Conservation (phyloP, 2,113 vertebrate genomes). For the Bos javanicus region DNA sequence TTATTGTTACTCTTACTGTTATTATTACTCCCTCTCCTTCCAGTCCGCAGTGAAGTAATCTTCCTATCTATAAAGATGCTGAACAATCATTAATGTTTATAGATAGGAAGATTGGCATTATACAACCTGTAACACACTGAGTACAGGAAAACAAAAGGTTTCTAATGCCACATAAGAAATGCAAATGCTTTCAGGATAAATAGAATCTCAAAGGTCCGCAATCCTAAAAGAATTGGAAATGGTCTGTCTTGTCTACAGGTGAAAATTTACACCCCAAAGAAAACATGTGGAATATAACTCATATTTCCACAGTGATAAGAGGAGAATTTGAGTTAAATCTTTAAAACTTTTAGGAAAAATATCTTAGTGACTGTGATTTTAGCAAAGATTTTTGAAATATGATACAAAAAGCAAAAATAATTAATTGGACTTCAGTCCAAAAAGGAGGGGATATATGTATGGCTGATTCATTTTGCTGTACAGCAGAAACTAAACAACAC, state of each 20-base stretch:
- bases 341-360: background rate
- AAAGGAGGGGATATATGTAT: background rate
- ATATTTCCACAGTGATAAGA: background rate
- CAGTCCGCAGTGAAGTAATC: slow-evolving; percentile 14
- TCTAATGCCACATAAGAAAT: background rate
- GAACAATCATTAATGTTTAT: slow-evolving; percentile 40
- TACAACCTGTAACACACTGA: background rate
- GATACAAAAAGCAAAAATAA: background rate
- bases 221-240: background rate
- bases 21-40: background rate
- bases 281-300: background rate
- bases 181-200: background rate
- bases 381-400: slow-evolving; percentile 19
- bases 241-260: background rate
- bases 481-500: background rate
- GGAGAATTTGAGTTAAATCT: background rate
- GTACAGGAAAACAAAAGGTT: slow-evolving; percentile 20
- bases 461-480: background rate
- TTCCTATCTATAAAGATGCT: slow-evolving; percentile 20
- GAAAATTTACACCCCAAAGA: background rate
- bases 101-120: background rate
- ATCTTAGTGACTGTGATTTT: background rate
- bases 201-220: background rate
- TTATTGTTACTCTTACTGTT: background rate
- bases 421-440: background rate